phyloP scores from a whole-genome alignment of 1,140 invertebrate species.

The Tetramorium simillimum region DNA sequence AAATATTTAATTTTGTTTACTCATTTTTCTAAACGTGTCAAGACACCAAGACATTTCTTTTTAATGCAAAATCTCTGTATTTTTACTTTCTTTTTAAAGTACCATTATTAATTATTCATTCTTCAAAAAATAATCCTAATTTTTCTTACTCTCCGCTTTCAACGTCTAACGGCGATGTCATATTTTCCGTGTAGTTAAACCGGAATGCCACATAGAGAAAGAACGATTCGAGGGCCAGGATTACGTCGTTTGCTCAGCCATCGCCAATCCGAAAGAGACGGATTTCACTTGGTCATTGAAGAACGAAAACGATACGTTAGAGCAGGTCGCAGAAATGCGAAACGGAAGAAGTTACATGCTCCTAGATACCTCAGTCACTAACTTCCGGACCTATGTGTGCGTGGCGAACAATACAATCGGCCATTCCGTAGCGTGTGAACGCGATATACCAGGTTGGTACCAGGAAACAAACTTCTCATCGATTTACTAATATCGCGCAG shows the following conservation, averaged over 20 bases:
- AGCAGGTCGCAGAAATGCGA: conserved; percentile 84
- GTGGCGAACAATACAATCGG: conserved; percentile 94
- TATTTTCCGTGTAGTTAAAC: conserved; percentile 89
- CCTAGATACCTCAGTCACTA: conserved; percentile 88
- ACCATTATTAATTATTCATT: neutral
- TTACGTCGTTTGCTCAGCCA: conserved; percentile 92
- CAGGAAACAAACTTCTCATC: conserved; percentile 13
- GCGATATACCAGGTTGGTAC: conserved; percentile 87
- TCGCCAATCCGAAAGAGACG: conserved; percentile 93
- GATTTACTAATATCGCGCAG: neutral
- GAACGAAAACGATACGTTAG: conserved; percentile 92
- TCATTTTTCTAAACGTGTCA: neutral
- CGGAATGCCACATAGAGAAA: conserved; percentile 92
- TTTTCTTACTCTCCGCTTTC: neutral
- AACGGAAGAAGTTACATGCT: conserved; percentile 88
- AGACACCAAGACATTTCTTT: neutral
- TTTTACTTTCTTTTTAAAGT: neutral
- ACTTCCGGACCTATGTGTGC: conserved; percentile 93
- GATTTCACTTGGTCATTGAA: conserved; percentile 94
- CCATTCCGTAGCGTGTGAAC: conserved; percentile 90
- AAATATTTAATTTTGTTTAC: neutral
- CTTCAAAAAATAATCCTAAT: neutral
- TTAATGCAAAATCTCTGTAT: neutral
- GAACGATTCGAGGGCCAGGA: conserved; percentile 90
- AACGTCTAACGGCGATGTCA: neutral